These are phyloP conservation scores for Luperina nickerlii DNA, from an alignment of 2,888 invertebrate species.

Conservation along the genomic window DNA sequence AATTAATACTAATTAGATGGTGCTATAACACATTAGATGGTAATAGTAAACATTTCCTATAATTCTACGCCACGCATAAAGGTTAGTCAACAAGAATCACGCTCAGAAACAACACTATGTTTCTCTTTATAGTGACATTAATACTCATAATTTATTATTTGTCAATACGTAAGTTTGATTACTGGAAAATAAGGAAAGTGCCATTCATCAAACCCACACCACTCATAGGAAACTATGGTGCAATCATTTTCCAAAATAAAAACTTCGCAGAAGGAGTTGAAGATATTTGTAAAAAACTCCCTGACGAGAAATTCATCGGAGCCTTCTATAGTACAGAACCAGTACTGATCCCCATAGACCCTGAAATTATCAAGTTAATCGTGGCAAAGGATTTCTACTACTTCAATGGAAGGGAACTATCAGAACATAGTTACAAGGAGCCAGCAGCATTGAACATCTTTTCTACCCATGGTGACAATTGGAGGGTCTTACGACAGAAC, in stretches of 20 bases:
- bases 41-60: not conserved
- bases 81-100: conserved; percentile 16
- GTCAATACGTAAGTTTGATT: conserved; percentile 69
- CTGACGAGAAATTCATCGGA: conserved; percentile 71
- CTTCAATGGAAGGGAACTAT: conserved; percentile 71
- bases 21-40: not conserved
- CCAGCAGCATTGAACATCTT: conserved; percentile 56
- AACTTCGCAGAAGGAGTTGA: conserved; percentile 49
- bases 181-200: conserved; percentile 71
- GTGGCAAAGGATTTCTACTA: conserved; percentile 74
- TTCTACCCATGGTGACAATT: conserved; percentile 56
- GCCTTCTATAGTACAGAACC: conserved; percentile 63
- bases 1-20: conserved; percentile 24
- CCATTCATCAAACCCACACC: conserved; percentile 62
- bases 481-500: conserved; percentile 65
- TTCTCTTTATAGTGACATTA: conserved; percentile 11
- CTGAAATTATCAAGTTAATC: conserved; percentile 72
- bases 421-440: conserved; percentile 62
- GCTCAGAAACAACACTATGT: conserved; percentile 32
- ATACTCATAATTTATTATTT: conserved; percentile 41
- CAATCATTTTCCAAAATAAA: conserved; percentile 65
- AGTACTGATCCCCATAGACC: conserved; percentile 70
- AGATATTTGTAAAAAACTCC: conserved; percentile 69
- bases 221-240: conserved; percentile 72
- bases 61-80: not conserved